Base-by-base conservation (phyloP, 2,888 invertebrate genomes). In the Orthosia gracilis region DNA sequence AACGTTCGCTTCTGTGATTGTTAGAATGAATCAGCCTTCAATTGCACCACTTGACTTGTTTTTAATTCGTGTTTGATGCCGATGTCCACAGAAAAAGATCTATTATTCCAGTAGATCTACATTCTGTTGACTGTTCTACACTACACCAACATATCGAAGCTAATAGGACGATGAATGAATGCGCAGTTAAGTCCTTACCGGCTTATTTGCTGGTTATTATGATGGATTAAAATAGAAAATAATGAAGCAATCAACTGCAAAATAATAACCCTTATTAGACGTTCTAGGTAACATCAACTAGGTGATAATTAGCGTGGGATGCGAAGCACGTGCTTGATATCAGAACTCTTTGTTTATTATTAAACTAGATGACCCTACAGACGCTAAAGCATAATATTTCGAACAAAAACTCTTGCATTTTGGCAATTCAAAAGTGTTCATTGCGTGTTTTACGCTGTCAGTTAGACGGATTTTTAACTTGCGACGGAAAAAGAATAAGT, bases 251-350 rank as follows among this genome's bases (percentile, higher is more conserved):
- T 76, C 82, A 76, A 54, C 21, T 63, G 64, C 50, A 76, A 58
- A 76, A 26, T 76, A 80, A 75, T 81, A 57, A 64, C 58, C 5
- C 57, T 49, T 50, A 58, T 81, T 76, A 82, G 64, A 12, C 52
- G 23, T 76, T 65, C 82, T 65, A 64, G 47, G 52, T 47, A 52
- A 21, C 18, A 58, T 76, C 52, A 52, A 40, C 49, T 45, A 58
- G 82, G 76, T 64, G 76, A 59, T 59, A 82, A 82, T 76, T 76
- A 64, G 23, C 82, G 65, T 76, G 76, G 65, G 76, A 82, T 52
- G 52, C 40, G 50, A 40, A 26, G 76, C 76, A 76, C 76, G 58
- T 76, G 76, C 58, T 17, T 21, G 50, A 7, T 76, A 63, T 15
- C 21, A 62, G 15, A 5, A 21, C 52, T 21, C 73, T 73, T 59